Percentiles rank a stretch among this genome's conserved stretches.
Conservation (phyloP, 2,888 invertebrate species). For the Cryptus viduatorius region DNA sequence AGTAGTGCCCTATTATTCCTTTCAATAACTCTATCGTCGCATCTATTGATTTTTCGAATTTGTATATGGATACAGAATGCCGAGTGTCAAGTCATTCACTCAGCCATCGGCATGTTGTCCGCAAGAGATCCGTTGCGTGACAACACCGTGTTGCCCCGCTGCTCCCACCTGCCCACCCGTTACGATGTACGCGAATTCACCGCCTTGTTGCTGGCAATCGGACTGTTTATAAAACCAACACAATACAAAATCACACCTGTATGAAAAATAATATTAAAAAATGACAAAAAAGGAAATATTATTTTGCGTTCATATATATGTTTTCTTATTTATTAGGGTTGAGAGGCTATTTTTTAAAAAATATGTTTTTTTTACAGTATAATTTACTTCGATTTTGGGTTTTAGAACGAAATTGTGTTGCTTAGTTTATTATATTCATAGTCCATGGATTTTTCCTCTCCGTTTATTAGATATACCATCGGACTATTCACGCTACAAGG, state of each 20-base stretch:
- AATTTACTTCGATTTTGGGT: no score
- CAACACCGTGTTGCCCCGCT: constrained; percentile 51
- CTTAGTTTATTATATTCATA: no score
- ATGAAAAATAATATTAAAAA: constrained; percentile 30
- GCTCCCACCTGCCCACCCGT: constrained; percentile 27
- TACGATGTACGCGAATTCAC: constrained; percentile 42
- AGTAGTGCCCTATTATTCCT: not conserved
- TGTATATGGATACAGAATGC: constrained; percentile 34
- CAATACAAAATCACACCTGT: constrained; percentile 11
- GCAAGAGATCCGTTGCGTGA: constrained; percentile 50
- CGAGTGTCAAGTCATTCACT: constrained; percentile 53
- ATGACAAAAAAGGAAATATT: not conserved
- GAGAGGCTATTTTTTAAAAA: no score
- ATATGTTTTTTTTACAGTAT: no score
- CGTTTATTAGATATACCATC: no score
- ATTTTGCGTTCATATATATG: no score
- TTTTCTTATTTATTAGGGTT: no score
- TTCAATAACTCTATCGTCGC: not conserved
- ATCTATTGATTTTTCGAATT: not conserved
- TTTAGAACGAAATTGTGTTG: no score
- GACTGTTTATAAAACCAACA: constrained; percentile 17
- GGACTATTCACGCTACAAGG: no score
- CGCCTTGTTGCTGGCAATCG: constrained; percentile 48
- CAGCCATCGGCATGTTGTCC: constrained; percentile 53
- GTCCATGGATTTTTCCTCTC: no score